These are phyloP conservation scores for Heteromormyrus szaboi DNA, from an alignment of 2,797 vertebrate species.

Conservation along the genomic window DNA sequence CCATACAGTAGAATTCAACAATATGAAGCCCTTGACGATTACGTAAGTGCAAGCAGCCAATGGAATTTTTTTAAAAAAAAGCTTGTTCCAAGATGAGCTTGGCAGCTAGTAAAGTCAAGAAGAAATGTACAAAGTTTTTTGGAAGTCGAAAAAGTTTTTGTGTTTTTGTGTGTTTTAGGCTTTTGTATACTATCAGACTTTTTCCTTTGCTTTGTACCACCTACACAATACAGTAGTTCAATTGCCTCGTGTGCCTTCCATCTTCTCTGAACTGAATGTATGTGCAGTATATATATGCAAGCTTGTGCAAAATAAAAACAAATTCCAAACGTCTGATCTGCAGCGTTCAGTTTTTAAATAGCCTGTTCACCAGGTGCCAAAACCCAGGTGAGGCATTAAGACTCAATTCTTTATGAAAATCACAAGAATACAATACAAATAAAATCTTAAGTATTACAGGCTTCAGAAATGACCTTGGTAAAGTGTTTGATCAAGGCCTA, in stretches of 20 bases:
- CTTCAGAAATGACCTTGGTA: neutral
- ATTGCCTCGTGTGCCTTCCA: conserved; percentile 99
- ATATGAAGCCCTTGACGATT: conserved; percentile 62
- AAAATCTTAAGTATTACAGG: neutral
- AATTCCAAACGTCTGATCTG: conserved; percentile 38
- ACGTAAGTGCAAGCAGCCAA: conserved; percentile 69
- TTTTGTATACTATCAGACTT: conserved; percentile 81
- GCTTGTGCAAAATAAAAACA: conserved; percentile 98
- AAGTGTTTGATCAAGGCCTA: neutral
- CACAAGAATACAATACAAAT: neutral
- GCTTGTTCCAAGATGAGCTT: conserved; percentile 62
- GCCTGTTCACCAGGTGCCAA: neutral
- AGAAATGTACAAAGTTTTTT: conserved; percentile 44
- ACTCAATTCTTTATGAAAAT: neutral
- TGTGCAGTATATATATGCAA: conserved; percentile 99
- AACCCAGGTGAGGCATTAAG: neutral
- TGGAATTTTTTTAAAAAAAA: conserved; percentile 55
- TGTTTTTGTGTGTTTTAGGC: conserved; percentile 69
- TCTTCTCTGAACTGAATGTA: conserved; percentile 99
- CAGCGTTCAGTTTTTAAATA: neutral
- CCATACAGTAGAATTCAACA: conserved; percentile 74
- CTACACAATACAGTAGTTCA: conserved; percentile 89
- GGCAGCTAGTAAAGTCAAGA: conserved; percentile 78
- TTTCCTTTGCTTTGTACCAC: conserved; percentile 88
- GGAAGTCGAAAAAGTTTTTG: conserved; percentile 56